phyloP scores from a whole-genome alignment of 1,140 invertebrate species.

The Drosophila dunni region DNA sequence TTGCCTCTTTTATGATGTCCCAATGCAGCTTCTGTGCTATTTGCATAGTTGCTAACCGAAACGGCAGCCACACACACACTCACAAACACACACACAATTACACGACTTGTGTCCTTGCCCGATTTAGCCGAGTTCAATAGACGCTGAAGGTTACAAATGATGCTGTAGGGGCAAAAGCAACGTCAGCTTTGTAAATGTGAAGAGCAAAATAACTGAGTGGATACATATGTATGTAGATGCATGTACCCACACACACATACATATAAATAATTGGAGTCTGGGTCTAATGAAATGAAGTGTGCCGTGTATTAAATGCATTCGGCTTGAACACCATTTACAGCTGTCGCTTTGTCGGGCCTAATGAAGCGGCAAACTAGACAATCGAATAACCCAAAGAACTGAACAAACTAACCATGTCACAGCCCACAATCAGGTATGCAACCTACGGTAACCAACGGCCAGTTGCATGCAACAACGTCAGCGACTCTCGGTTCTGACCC shows the following conservation, averaged over 20 bases:
- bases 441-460: constrained; percentile 42
- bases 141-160: constrained; percentile 57
- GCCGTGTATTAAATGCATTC: constrained; percentile 58
- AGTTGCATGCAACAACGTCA: constrained; percentile 44
- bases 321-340: constrained; percentile 47
- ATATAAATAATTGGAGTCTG: constrained; percentile 1
- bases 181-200: constrained; percentile 15
- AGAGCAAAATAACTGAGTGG: background rate
- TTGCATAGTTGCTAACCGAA: constrained; percentile 33
- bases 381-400: constrained; percentile 22
- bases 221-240: background rate
- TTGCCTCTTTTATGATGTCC: constrained; percentile 9
- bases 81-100: background rate
- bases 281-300: constrained; percentile 49
- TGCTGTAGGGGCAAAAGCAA: constrained; percentile 8
- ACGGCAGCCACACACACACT: constrained; percentile 13
- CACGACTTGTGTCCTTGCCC: constrained; percentile 65
- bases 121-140: constrained; percentile 74
- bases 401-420: constrained; percentile 12
- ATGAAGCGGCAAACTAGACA: constrained; percentile 57
- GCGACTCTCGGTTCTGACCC: constrained; percentile 52
- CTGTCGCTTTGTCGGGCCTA: constrained; percentile 64
- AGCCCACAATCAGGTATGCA: constrained; percentile 25
- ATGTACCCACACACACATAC: background rate
- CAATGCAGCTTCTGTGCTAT: constrained; percentile 16